Evolutionary conservation across 2,113 vertebrate genomes (phyloP), one percentile per base, ranked within the genome.

Genomic region (Stigmatopora nigra): DNA sequence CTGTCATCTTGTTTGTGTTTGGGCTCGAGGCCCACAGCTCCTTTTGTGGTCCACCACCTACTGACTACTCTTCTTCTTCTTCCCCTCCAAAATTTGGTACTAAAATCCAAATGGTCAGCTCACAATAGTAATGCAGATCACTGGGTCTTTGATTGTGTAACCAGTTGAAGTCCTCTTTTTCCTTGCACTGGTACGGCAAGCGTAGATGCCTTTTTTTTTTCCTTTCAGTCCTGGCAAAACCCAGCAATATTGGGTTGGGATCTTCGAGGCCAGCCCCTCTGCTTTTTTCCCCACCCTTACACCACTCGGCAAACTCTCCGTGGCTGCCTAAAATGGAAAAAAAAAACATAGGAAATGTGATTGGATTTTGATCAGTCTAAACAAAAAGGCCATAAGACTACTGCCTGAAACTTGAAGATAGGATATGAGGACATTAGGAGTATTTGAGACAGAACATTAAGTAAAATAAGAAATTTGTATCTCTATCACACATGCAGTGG

Each of bases 1-100:
- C 87, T 1, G 87, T 72, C 90, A 91, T 91, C 71, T 65, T 86
- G 75, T 56, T 66, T 57, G 57, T 51, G 74, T 78, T 64, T 72
- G 79, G 76, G 55, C 79, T 79, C 77, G 62, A 81, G 57, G 68
- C 61, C 78, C 44, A 2, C 78, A 14, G 5, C 61, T 78, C 55
- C 51, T 70, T 63, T 63, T 16, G 60, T 71, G 61, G 55, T 58
- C 57, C 48, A 20, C 46, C 59, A 36, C 60, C 57, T 61, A 49
- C 63, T 38, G 57, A 47, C 35, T 25, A 36, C 60, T 47, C 56
- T 53, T 63, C 69, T 31, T 57, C 41, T 68, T 68, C 19, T 69
- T 49, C 48, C 38, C 47, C 35, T 41, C 22, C 62, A 68, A 61
- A 41, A 52, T 64, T 72, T 0, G 0, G 67, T 70, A 46, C 61